Evolutionary conservation across 2,113 vertebrate species (phyloP).

Genomic region (Odontesthes bonariensis): DNA sequence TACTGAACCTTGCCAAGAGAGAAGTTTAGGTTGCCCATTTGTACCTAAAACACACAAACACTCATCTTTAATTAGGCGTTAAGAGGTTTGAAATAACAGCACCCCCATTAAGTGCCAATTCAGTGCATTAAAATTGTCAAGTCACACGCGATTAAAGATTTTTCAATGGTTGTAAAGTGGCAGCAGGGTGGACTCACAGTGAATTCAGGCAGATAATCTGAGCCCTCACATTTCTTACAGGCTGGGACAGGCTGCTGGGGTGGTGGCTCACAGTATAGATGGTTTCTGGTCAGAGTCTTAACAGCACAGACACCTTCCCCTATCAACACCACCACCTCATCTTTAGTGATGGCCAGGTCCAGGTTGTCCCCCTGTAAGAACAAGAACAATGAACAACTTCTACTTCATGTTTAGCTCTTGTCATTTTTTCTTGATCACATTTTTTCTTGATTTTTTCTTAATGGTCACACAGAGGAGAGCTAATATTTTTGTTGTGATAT

Average conservation of each 20-base stretch:
- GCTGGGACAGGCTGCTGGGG: constrained; percentile 87
- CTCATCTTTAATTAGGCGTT: not conserved
- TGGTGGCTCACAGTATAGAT: constrained; percentile 96
- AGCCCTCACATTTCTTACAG: constrained; percentile 85
- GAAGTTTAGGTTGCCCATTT: constrained; percentile 95
- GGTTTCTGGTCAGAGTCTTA: constrained; percentile 94
- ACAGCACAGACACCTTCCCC: constrained; percentile 92
- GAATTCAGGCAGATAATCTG: constrained; percentile 90
- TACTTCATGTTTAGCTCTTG: not conserved
- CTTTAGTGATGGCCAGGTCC: constrained; percentile 95
- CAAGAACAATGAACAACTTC: not conserved
- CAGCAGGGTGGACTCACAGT: constrained; percentile 83
- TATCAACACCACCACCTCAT: constrained; percentile 95
- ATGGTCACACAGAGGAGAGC: too few relatives aligned
- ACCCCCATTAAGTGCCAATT: not conserved
- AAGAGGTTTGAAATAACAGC: not conserved
- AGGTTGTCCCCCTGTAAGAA: constrained; percentile 91
- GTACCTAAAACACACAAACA: constrained; percentile 84
- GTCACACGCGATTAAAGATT: too few relatives aligned
- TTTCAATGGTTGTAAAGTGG: not conserved
- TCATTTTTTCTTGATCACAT: too few relatives aligned
- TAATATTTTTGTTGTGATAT: too few relatives aligned
- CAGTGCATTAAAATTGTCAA: too few relatives aligned
- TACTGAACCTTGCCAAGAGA: constrained; percentile 94
- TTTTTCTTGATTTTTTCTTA: too few relatives aligned